Evolutionary conservation across 2,113 vertebrate species (phyloP).

Genomic region (Odocoileus virginianus): DNA sequence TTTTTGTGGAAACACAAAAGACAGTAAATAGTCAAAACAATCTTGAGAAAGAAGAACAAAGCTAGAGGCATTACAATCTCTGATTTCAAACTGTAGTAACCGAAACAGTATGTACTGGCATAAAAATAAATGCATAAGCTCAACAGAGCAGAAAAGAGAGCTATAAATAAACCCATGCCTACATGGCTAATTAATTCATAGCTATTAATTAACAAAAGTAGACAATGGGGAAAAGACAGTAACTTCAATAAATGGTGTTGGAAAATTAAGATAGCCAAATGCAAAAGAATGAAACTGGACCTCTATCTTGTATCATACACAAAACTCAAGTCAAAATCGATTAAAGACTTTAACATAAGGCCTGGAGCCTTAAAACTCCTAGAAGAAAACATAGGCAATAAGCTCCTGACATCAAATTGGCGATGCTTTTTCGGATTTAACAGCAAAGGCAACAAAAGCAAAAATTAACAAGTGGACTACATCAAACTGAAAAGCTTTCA

Average conservation of each 20-base stretch:
- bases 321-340: background rate
- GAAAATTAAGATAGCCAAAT: background rate
- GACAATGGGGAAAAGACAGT: background rate
- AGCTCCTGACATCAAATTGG: background rate
- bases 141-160: background rate
- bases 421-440: background rate
- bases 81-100: background rate
- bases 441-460: background rate
- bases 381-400: background rate
- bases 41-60: background rate
- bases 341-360: background rate
- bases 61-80: background rate
- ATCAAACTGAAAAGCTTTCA: slow-evolving; percentile 3
- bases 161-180: background rate
- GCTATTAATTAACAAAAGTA: background rate
- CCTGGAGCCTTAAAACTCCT: background rate
- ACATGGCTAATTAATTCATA: background rate
- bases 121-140: background rate
- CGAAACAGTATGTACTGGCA: background rate
- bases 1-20: background rate
- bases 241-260: background rate
- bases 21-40: background rate
- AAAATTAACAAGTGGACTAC: background rate
- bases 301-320: background rate
- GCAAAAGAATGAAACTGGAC: background rate